Conservation (phyloP, 1,140 invertebrate genomes). For the Bradynema listronoti region DNA sequence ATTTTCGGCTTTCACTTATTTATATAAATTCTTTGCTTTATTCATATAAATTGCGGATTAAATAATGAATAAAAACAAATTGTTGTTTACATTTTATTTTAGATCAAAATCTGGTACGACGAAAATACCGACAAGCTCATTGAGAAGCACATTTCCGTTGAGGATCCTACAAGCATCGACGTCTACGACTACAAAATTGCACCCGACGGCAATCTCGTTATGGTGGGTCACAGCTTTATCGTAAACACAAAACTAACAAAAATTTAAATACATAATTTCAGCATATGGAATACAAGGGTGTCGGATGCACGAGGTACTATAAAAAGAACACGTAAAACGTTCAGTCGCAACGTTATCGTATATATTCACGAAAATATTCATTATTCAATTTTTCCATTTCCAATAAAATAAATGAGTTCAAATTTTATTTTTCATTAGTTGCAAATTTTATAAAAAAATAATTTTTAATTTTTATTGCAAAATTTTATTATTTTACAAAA, state of each 20-base stretch:
- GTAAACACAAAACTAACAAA: conserved; percentile 2
- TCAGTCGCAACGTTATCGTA: too few relatives aligned
- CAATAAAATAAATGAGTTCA: too few relatives aligned
- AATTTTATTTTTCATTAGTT: too few relatives aligned
- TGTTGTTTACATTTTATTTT: not conserved
- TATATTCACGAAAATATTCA: too few relatives aligned
- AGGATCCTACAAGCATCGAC: conserved; percentile 15
- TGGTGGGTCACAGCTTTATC: conserved; percentile 12
- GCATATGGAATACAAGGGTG: conserved; percentile 32
- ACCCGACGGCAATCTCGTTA: conserved; percentile 24
- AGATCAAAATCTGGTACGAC: conserved; percentile 36
- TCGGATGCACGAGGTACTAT: conserved; percentile 31
- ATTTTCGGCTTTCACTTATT: too few relatives aligned
- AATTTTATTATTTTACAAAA: too few relatives aligned
- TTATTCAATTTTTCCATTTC: too few relatives aligned
- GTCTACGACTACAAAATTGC: conserved; percentile 29
- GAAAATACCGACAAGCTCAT: conserved; percentile 14
- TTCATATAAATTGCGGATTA: conserved; percentile 4
- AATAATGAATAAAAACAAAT: conserved; percentile 1
- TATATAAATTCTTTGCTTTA: not conserved
- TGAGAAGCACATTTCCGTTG: conserved; percentile 29
- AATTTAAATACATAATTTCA: conserved; percentile 9
- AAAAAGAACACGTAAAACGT: conserved; percentile 26
- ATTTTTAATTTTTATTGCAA: too few relatives aligned
- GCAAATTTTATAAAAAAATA: too few relatives aligned